These are phyloP conservation scores for Euura lappo DNA, from an alignment of 1,140 invertebrate genomes.

Conservation along the genomic window DNA sequence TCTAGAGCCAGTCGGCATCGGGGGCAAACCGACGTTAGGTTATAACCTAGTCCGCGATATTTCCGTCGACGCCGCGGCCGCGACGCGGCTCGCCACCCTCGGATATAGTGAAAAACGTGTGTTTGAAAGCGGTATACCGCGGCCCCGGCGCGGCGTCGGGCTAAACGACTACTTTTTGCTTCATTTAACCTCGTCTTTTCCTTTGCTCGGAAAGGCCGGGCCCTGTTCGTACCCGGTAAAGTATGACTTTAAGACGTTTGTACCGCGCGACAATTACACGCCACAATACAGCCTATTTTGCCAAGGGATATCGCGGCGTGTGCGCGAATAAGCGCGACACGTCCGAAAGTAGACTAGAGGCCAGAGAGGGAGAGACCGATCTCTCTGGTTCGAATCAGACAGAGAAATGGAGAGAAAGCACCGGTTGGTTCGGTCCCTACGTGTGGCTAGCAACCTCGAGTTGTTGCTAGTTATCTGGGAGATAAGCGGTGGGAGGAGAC, in stretches of 20 bases:
- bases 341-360: neutral
- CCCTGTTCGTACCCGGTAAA: neutral
- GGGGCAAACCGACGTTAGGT: conserved; percentile 40
- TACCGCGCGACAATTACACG: conserved; percentile 1
- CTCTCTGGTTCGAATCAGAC: neutral
- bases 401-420: neutral
- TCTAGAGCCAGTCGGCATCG: conserved; percentile 25
- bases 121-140: conserved; percentile 50
- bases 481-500: conserved; percentile 5
- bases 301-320: neutral
- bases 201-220: neutral
- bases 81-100: conserved; percentile 26
- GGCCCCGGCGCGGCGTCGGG: conserved; percentile 27
- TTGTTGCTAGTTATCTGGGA: neutral
- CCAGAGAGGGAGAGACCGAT: neutral
- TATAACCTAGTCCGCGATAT: conserved; percentile 51
- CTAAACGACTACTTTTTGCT: neutral
- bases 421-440: neutral
- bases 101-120: conserved; percentile 31
- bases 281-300: neutral
- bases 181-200: neutral
- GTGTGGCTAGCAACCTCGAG: neutral
- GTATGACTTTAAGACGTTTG: neutral
- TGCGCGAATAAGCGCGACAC: neutral
- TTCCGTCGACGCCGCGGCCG: conserved; percentile 56